Evolutionary conservation across 2,113 vertebrate species (phyloP), one percentile per base, ranked within the genome.

Genomic region (Neoarius graeffei): DNA sequence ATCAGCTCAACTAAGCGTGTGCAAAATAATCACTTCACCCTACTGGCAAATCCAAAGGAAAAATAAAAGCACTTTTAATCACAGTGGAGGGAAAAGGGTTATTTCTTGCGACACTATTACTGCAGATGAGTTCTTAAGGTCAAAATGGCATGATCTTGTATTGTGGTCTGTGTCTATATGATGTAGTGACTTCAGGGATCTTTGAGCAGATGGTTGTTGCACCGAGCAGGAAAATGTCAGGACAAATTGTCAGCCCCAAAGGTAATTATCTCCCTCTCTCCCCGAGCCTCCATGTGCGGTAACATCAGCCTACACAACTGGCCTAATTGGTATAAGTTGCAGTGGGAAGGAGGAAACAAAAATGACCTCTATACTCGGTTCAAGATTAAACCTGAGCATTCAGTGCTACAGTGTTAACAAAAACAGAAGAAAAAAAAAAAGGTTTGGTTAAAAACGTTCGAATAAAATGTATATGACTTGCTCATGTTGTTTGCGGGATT

Each of bases 201-300:
- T 93, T 94, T 93, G 93, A 94, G 92, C 94, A 96, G 95, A 96
- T 96, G 94, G 94, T 93, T 93, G 77, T 93, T 92, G 93, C 87
- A 91, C 92, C 92, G 91, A 90, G 91, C 91, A 81, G 84, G 93
- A 94, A 95, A 95, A 96, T 95, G 94, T 95, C 95, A 95, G 93
- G 93, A 95, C 94, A 93, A 94, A 94, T 95, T 89, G 79, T 92
- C 91, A 90, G 94, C 94, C 93, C 85, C 93, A 19, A 82, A 85
- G 93, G 91, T 94, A 94, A 95, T 94, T 94, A 93, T 80, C 87
- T 90, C 87, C 88, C 86, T 87, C 87, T 84, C 57, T 89, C 86
- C 84, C 89, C 77, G 50, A 76, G 83, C 92, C 84, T 81, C 69
- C 69, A 64, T 85, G 88, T 89, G 88, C 73, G 52, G 90, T 87